These are phyloP conservation scores for Altica lythri DNA, from an alignment of 2,888 invertebrate species.

Conservation along the genomic window DNA sequence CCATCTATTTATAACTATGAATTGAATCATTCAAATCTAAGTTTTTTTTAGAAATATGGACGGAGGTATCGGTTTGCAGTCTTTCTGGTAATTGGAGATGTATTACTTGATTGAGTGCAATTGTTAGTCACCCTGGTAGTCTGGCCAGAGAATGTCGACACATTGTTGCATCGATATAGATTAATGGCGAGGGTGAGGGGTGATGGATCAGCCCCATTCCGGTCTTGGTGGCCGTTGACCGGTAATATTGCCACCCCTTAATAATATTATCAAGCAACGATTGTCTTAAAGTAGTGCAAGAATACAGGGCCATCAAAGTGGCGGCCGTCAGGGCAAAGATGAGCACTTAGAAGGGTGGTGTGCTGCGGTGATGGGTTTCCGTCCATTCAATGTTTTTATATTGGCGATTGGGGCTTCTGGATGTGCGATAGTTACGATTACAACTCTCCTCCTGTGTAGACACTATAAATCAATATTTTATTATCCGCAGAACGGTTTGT, in stretches of 20 bases:
- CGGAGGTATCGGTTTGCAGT: no score
- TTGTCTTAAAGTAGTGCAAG: conserved; percentile 47
- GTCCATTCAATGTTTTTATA: conserved; percentile 40
- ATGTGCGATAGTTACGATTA: conserved; percentile 47
- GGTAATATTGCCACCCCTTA: conserved; percentile 49
- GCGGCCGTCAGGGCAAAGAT: conserved; percentile 46
- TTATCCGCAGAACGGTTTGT: conserved; percentile 48
- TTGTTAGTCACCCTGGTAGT: conserved; percentile 16
- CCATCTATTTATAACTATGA: no score
- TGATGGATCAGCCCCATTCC: conserved; percentile 36
- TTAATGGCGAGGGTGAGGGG: conserved; percentile 45
- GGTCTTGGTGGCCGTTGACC: conserved; percentile 45
- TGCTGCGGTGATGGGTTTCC: conserved; percentile 42
- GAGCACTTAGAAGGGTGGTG: conserved; percentile 48
- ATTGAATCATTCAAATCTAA: no score
- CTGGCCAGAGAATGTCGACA: conserved; percentile 43
- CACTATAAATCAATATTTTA: conserved; percentile 53
- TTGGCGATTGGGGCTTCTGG: conserved; percentile 38
- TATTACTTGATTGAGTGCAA: conserved; percentile 15
- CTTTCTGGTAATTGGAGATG: not conserved
- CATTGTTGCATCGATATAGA: conserved; percentile 53
- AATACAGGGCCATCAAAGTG: conserved; percentile 48
- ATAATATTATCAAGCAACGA: conserved; percentile 49
- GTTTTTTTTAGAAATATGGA: no score
- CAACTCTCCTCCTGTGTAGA: conserved; percentile 44